Base-by-base conservation (phyloP, 2,888 invertebrate genomes). In the Ecdyonurus torrentis region DNA sequence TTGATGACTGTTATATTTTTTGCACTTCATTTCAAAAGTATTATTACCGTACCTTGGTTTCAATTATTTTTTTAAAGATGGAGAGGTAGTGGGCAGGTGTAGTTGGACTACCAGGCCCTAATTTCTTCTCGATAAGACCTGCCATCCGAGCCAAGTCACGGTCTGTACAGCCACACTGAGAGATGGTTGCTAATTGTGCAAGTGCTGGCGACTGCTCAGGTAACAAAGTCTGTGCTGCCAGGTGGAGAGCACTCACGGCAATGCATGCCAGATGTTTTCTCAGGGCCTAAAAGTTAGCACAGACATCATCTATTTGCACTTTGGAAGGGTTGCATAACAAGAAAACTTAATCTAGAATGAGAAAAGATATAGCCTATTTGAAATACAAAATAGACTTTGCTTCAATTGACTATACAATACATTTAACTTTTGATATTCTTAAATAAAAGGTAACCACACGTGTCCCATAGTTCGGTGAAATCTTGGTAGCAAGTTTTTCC, bases 71-170 rank as follows among this genome's bases (percentile, higher is more conserved):
- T n/a, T n/a, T n/a, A n/a, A 81, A 68, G 87, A 77, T 19, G 83
- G 80, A 69, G 89, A 79, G 78, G 87, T 88, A 72, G 66, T 66
- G 83, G 82, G 66, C 85, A 15, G 86, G 79, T 0, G 85, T 86
- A 65, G 83, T 76, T 2, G 82, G 80, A 61, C 79, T 75, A 61
- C 79, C 78, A 66, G 83, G 81, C 67, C 83, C 84, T 69, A 91
- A 79, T 77, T 93, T 93, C 75, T 85, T 83, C 22, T 80, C 81
- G 70, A 94, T 83, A 65, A 91, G 85, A 64, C 83, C 82, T 63
- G 91, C 87, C 93, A 94, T 94, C 67, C 94, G 86, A 23, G 83
- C 77, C 70, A 93, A 82, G 78, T 93, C 93, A 69, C 89, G 85
- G 61, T 86, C 83, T 24, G 90, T 89, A 77, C 91, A 91, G 71